Evolutionary conservation across 1,140 invertebrate genomes (phyloP).

Genomic region (Elysia chlorotica): DNA sequence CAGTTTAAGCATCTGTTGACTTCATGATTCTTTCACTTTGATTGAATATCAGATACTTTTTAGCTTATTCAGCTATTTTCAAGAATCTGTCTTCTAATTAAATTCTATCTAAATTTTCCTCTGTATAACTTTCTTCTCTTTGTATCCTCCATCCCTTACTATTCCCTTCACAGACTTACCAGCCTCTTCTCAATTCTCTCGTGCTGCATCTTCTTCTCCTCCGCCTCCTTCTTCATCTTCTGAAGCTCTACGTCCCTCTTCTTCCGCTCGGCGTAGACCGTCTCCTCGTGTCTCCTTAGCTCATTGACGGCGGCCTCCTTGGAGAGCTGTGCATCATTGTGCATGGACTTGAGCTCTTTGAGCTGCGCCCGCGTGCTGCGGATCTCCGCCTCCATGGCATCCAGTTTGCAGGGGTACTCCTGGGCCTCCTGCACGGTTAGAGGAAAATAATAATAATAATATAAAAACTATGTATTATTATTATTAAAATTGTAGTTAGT

Average conservation of each 20-base stretch:
- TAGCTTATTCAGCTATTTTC: too few species aligned
- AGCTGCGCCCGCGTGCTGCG: slow-evolving; percentile 45
- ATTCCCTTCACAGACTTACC: too few species aligned
- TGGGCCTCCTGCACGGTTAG: slow-evolving; percentile 57
- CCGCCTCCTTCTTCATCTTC: slow-evolving; percentile 62
- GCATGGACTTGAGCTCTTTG: slow-evolving; percentile 58
- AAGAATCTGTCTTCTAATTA: too few species aligned
- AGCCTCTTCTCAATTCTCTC: slow-evolving; percentile 61
- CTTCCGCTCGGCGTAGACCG: slow-evolving; percentile 59
- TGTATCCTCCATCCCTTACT: too few species aligned
- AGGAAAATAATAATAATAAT: too few species aligned
- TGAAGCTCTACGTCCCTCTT: slow-evolving; percentile 60
- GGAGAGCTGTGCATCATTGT: slow-evolving; percentile 58
- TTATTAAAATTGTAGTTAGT: too few species aligned
- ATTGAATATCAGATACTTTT: too few species aligned
- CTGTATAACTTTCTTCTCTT: too few species aligned
- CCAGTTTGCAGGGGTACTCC: slow-evolving; percentile 48
- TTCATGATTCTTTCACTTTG: too few species aligned
- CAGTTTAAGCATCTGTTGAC: too few species aligned
- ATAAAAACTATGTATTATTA: too few species aligned
- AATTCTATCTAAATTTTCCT: too few species aligned
- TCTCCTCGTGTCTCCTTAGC: slow-evolving; percentile 55
- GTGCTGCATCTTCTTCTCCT: slow-evolving; percentile 62
- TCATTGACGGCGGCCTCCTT: slow-evolving; percentile 56
- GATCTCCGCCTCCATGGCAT: slow-evolving; percentile 55